A percentile compares a stretch with the other conserved stretches of the same genome.
Evolutionary conservation across 2,797 vertebrate genomes (phyloP).

Genomic region (Danio jaintianensis): DNA sequence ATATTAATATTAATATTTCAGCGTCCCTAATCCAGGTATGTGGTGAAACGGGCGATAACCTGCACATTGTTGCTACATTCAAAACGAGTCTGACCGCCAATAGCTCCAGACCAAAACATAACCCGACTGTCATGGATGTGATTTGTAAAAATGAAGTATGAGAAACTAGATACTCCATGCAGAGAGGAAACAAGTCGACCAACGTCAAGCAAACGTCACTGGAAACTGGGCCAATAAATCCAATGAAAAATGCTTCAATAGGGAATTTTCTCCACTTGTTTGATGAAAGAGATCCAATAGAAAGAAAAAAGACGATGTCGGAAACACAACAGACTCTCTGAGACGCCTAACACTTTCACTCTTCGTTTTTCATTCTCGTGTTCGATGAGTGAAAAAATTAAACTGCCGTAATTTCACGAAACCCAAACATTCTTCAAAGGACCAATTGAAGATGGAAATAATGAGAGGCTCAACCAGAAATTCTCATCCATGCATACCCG

Average conservation of each 20-base stretch:
- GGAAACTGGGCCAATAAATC: conserved; percentile 34
- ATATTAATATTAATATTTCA: conserved; percentile 57
- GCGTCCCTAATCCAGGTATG: conserved; percentile 40
- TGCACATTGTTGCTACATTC: conserved; percentile 37
- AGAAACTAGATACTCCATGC: conserved; percentile 30
- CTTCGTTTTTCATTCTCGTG: neutral
- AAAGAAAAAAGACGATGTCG: neutral
- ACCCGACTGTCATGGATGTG: conserved; percentile 26
- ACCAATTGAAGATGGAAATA: conserved; percentile 28
- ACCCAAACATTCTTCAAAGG: conserved; percentile 47
- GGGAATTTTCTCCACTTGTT: conserved; percentile 9
- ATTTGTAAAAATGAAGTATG: conserved; percentile 43
- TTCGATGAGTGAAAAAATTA: conserved; percentile 34
- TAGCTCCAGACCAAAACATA: conserved; percentile 46
- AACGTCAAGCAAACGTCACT: conserved; percentile 40
- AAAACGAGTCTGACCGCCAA: conserved; percentile 9
- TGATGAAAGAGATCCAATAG: neutral
- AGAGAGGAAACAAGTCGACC: conserved; percentile 13
- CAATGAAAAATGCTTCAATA: neutral
- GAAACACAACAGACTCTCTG: neutral
- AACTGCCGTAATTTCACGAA: conserved; percentile 30
- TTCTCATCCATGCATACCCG: conserved; percentile 20
- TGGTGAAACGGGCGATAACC: conserved; percentile 41
- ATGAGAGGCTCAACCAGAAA: conserved; percentile 24
- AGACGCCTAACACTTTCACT: neutral